Conservation (phyloP, 2,888 invertebrate genomes). For the Scaptomyza reducta region DNA sequence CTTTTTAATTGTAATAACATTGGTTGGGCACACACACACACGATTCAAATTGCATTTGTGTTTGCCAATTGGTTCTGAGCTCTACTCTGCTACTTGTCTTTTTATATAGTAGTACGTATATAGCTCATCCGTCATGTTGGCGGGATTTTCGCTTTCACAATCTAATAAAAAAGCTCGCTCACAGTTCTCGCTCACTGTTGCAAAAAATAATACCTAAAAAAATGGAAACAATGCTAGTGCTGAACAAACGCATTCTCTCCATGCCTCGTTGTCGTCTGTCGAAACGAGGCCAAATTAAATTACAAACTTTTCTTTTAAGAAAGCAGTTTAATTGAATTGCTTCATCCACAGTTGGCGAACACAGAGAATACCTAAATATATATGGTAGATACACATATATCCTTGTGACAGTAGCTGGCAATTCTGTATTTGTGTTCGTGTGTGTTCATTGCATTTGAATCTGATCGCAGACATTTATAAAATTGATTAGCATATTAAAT, state of each 20-base stretch:
- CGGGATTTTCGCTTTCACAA: conserved; percentile 52
- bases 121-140: conserved; percentile 55
- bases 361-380: conserved; percentile 2
- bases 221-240: conserved; percentile 48
- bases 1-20: conserved; percentile 78
- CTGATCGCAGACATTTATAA: conserved; percentile 13
- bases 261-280: conserved; percentile 36
- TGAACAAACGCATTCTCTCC: conserved; percentile 41
- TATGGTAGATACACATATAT: not conserved
- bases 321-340: conserved; percentile 70
- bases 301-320: conserved; percentile 71
- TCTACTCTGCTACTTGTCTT: conserved; percentile 38
- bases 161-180: conserved; percentile 60
- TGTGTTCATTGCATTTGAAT: conserved; percentile 45
- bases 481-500: not conserved
- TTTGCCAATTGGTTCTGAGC: conserved; percentile 63
- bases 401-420: not conserved
- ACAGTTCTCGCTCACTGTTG: conserved; percentile 27
- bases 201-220: conserved; percentile 45
- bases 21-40: conserved; percentile 48
- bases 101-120: conserved; percentile 27
- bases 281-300: conserved; percentile 70
- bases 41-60: conserved; percentile 75
- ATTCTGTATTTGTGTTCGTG: conserved; percentile 16
- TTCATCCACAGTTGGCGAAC: conserved; percentile 17